phyloP scores from a whole-genome alignment of 1,140 invertebrate species.

The Helicoverpa zea region DNA sequence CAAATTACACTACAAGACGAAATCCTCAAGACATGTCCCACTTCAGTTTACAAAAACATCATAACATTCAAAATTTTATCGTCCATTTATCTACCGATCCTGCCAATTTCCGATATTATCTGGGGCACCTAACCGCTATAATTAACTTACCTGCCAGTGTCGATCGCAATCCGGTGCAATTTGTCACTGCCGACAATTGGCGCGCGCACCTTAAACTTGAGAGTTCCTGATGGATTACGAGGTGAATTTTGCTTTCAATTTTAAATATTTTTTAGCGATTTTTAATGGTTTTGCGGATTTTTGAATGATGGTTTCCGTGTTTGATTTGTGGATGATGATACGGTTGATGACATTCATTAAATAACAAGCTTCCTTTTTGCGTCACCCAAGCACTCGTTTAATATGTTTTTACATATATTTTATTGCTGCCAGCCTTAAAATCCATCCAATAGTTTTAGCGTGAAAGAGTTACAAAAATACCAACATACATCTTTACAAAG shows the following conservation, averaged over 20 bases:
- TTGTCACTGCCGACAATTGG: constrained; percentile 40
- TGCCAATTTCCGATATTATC: not conserved
- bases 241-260: not conserved
- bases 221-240: constrained; percentile 13
- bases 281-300: not conserved
- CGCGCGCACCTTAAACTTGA: constrained; percentile 27
- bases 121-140: not conserved
- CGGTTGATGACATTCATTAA: too few species aligned
- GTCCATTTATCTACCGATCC: not conserved
- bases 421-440: too few species aligned
- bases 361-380: too few species aligned
- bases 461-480: too few species aligned
- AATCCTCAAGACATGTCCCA: too few species aligned
- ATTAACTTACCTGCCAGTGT: constrained; percentile 31
- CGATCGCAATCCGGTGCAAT: constrained; percentile 39
- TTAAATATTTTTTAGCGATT: not conserved
- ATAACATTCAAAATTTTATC: too few species aligned
- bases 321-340: not conserved
- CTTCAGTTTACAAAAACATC: too few species aligned
- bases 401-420: too few species aligned
- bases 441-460: too few species aligned
- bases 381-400: too few species aligned
- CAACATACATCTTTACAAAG: too few species aligned
- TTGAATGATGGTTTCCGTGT: not conserved
- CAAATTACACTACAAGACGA: too few species aligned